A percentile compares a stretch with the other conserved stretches of the same genome.
phyloP scores from a whole-genome alignment of 2,113 vertebrate genomes.

The Syngnathoides biaculeatus region DNA sequence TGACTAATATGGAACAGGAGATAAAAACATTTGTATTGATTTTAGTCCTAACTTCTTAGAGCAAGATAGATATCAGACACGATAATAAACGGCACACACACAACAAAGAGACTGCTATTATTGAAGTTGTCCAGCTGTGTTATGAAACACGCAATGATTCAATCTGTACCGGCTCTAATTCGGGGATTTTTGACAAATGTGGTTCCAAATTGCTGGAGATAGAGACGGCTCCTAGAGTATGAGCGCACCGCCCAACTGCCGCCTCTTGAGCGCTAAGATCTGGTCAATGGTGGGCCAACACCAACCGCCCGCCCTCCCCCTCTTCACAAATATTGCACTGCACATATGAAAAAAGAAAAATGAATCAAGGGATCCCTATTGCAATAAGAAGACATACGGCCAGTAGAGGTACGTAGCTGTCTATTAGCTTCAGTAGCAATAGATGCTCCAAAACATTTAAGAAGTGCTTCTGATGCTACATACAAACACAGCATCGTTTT shows the following conservation, averaged over 20 bases:
- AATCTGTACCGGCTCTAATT: constrained; percentile 21
- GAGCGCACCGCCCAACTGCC: constrained; percentile 50
- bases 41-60: constrained; percentile 11
- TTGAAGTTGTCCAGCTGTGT: constrained; percentile 7
- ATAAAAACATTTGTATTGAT: constrained; percentile 9
- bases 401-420: not conserved
- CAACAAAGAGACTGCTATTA: not conserved
- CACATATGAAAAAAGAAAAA: not conserved
- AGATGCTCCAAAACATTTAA: no score
- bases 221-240: constrained; percentile 29
- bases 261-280: constrained; percentile 24
- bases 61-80: constrained; percentile 8
- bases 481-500: no score
- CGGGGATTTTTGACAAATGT: constrained; percentile 31
- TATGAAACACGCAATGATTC: constrained; percentile 12
- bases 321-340: not conserved
- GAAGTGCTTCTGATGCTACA: no score
- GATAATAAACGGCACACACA: not conserved
- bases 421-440: not conserved
- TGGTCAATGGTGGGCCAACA: not conserved
- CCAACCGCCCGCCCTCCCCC: not conserved
- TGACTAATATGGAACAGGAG: not conserved
- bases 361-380: not conserved
- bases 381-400: not conserved
- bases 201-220: constrained; percentile 29